Percentiles rank a stretch among this genome's conserved stretches.
Conservation (phyloP, 2,797 vertebrate genomes). For the Basileuterus tristriatus region DNA sequence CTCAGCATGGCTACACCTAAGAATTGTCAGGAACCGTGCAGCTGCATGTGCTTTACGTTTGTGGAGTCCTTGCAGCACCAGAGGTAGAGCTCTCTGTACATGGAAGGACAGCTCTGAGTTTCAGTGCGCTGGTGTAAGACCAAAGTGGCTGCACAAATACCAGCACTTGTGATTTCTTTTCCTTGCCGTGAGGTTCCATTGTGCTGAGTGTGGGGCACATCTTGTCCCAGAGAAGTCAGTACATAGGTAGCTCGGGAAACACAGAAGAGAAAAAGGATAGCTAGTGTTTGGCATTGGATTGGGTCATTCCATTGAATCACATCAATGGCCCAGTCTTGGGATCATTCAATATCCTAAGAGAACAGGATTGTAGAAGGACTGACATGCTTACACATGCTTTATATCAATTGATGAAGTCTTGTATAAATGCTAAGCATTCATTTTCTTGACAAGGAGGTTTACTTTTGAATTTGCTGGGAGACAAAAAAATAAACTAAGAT, state of each 20-base stretch:
- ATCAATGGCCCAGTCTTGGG: accelerated
- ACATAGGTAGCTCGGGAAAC: accelerated
- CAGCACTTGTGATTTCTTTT: not conserved
- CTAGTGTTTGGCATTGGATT: not conserved
- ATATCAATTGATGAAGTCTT: not conserved
- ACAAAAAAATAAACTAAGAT: not conserved
- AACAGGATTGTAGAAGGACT: not conserved
- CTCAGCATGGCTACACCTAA: not conserved
- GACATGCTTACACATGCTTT: not conserved
- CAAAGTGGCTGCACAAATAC: not conserved
- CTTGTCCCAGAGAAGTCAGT: not conserved
- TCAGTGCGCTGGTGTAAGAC: not conserved
- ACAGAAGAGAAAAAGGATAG: not conserved
- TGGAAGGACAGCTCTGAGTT: not conserved
- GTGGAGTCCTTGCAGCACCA: not conserved
- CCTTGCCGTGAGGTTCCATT: accelerated
- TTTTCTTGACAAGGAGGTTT: not conserved
- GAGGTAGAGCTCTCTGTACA: not conserved
- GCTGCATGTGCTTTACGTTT: accelerated
- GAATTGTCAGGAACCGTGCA: not conserved
- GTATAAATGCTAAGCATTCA: not conserved
- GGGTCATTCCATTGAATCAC: not conserved
- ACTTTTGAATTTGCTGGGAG: not conserved
- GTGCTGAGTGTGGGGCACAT: not conserved
- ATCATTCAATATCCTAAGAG: not conserved